Evolutionary conservation across 2,113 vertebrate genomes (phyloP), one percentile per base, ranked within the genome.

Genomic region (Lathamus discolor): DNA sequence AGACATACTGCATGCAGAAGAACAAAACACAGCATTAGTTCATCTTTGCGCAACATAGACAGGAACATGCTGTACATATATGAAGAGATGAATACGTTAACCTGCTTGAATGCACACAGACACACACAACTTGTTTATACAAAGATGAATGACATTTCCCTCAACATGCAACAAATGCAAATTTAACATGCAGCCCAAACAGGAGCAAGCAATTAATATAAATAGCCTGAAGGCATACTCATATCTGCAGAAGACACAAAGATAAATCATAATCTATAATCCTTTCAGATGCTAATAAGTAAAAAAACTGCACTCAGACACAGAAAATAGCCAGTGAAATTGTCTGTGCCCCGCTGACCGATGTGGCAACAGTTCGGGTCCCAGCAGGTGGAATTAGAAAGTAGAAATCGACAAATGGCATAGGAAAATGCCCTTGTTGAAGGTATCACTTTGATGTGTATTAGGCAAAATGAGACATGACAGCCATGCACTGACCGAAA

Each of bases 401-500:
- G 49, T 25, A 80, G 48, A 84, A 96, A 86, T 91, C 78, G 68
- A 79, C 93, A 95, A 97, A 97, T 51, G 66, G 79, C 35, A 33
- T 87, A 79, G 81, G 75, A 82, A 93, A 95, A 81, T 43, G 46
- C 64, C 67, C 75, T 89, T 89, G 80, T 84, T 14, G 7, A 91
- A 94, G 51, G 62, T 91, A 88, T 94, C 69, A 2, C 33, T 52
- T 95, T 92, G 88, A 94, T 51, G 17, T 41, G 54, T 72, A 87
- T 80, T 59, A 83, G 76, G 64, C 46, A 83, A 93, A 93, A 95
- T 83, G 79, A 93, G 94, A 96, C 44, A 52, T 73, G 94, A 96
- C 94, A 97, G 92, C 72, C 87, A 86, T n/a, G 82, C 91, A 93
- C 62, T 96, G 92, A 96, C 84, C 48, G 59, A 83, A 93, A 96